phyloP scores from a whole-genome alignment of 2,797 vertebrate genomes.

The Luscinia luscinia region DNA sequence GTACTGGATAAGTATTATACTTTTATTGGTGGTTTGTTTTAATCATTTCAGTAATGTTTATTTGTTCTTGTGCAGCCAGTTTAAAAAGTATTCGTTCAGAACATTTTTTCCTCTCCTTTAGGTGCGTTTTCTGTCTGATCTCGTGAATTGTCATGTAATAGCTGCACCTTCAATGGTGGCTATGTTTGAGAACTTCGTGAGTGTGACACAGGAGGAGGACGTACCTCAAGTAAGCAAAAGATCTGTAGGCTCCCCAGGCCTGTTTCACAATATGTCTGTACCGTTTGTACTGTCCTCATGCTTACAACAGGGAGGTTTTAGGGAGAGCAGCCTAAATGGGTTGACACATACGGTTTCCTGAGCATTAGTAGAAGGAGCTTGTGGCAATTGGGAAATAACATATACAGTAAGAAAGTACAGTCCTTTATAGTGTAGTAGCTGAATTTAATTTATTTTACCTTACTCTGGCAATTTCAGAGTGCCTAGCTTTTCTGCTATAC shows the following conservation, averaged over 20 bases:
- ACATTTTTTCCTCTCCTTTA: slow-evolving; percentile 39
- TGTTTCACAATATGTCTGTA: background rate
- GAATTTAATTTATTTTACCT: background rate
- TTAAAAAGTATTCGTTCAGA: background rate
- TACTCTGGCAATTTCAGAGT: background rate
- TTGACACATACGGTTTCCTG: background rate
- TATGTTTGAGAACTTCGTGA: slow-evolving; percentile 98
- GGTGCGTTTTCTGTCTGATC: slow-evolving; percentile 95
- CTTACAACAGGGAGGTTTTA: background rate
- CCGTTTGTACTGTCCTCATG: background rate
- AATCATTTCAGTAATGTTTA: background rate
- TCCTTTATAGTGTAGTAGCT: background rate
- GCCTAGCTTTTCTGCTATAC: background rate
- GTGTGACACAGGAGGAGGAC: slow-evolving; percentile 95
- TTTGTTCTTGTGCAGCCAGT: background rate
- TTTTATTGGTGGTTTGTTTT: background rate
- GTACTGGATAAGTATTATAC: background rate
- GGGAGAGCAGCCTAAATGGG: background rate
- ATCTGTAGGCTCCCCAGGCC: background rate
- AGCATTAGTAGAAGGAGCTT: background rate
- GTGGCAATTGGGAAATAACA: background rate
- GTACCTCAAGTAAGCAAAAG: slow-evolving; percentile 90
- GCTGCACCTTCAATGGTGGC: slow-evolving; percentile 98
- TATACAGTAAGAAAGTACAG: background rate
- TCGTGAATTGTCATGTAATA: slow-evolving; percentile 98